Base-by-base conservation (phyloP, 2,888 invertebrate genomes). In the Drosophila villosipedis region DNA sequence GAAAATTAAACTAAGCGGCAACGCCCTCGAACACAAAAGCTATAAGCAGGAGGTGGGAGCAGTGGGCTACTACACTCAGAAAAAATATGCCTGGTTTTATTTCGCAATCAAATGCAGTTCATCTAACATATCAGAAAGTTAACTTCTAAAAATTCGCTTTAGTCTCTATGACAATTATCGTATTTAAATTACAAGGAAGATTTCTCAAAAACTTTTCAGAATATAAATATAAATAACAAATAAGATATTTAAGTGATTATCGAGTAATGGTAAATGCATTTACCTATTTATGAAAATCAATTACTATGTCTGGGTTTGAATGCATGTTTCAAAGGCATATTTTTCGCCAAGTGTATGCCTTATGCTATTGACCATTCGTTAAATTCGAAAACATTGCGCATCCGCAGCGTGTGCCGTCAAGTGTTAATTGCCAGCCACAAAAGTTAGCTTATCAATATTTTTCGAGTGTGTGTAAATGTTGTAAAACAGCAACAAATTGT, bases 391-490 rank as follows among this genome's bases (percentile, higher is more conserved):
- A 79, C 60, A 76, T 90, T 83, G 78, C 82, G 82, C 83, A 87
- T 87, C 90, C 86, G 86, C 85, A 79, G 79, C 76, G 85, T 87
- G 77, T 80, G 85, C 87, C 78, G 78, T 63, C 67, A 73, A 78
- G 88, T 85, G 84, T 82, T 80, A 87, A 89, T 89, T 84, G 80
- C 70, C 74, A 76, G 73, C 43, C 73, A 73, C 81, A 67, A 80
- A 82, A 74, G 90, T 87, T 82, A 80, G 88, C 82, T 69, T 87
- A 84, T 90, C 88, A 82, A 78, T 77, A 81, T 64, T 68, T 58
- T 43, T 37, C 28, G 19, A 55, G 33, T 58, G 57, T 60, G 60
- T 57, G 35, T 69, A 66, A 66, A 49, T 75, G 65, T 62, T 71
- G 80, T 70, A 75, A 63, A 65, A 62, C 59, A 61, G 37, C 68